phyloP scores from a whole-genome alignment of 1,140 invertebrate species.

The Brachionus sp. region DNA sequence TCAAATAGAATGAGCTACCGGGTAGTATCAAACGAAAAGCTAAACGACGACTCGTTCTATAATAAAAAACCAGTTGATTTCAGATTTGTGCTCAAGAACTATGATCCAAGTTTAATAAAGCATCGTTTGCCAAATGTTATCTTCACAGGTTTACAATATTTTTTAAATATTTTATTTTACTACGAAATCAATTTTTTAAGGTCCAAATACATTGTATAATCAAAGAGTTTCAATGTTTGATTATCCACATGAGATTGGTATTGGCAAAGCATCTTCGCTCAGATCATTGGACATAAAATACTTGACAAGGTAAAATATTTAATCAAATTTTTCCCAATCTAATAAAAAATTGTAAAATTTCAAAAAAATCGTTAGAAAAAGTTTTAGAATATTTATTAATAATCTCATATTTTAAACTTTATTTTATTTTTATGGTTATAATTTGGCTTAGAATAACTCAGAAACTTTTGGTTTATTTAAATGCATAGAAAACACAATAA shows the following conservation, averaged over 20 bases:
- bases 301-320: conserved; percentile 13
- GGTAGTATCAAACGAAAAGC: background rate
- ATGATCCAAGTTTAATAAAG: conserved; percentile 36
- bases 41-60: conserved; percentile 4
- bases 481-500: no score
- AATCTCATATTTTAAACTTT: no score
- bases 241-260: conserved; percentile 19
- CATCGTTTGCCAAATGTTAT: conserved; percentile 15
- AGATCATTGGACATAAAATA: conserved; percentile 36
- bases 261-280: background rate
- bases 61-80: background rate
- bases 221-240: conserved; percentile 30
- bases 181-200: background rate
- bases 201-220: conserved; percentile 33
- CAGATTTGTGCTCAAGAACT: background rate
- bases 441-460: no score
- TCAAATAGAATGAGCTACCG: background rate
- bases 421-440: no score
- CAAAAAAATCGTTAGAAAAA: no score
- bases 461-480: no score
- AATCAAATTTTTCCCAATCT: background rate
- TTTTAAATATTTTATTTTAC: background rate
- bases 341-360: background rate
- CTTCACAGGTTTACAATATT: conserved; percentile 9
- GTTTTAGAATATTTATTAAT: no score